phyloP scores from a whole-genome alignment of 2,888 invertebrate genomes.

The Syrista parreyssii region DNA sequence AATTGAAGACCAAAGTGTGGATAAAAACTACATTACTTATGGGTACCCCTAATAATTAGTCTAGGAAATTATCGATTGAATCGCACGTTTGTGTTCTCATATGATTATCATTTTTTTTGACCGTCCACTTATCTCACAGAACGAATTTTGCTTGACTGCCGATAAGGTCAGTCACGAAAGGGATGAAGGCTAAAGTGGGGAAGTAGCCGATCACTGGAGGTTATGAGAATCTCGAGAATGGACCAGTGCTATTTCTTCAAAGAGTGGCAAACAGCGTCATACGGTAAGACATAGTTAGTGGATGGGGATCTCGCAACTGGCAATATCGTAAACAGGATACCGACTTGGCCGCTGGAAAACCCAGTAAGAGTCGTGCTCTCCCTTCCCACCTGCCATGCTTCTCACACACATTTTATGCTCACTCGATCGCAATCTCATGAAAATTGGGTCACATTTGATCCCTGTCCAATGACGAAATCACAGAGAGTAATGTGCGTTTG shows the following conservation, averaged over 20 bases:
- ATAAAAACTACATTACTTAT: too few relatives aligned
- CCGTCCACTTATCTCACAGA: too few relatives aligned
- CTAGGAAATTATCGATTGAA: too few relatives aligned
- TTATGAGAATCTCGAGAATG: neutral
- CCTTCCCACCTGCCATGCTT: slow-evolving; percentile 35
- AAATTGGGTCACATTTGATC: slow-evolving; percentile 37
- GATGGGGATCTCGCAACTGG: slow-evolving; percentile 7
- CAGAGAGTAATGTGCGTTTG: too few relatives aligned
- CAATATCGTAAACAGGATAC: slow-evolving; percentile 47
- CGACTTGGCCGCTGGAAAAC: slow-evolving; percentile 32
- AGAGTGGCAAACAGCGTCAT: slow-evolving; percentile 28
- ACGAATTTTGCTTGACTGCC: too few relatives aligned
- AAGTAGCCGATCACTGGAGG: too few relatives aligned
- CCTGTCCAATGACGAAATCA: neutral
- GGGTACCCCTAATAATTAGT: too few relatives aligned
- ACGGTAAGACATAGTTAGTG: slow-evolving; percentile 32
- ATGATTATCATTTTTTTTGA: too few relatives aligned
- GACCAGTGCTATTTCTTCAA: slow-evolving; percentile 4
- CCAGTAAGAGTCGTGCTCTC: slow-evolving; percentile 21
- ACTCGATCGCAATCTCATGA: slow-evolving; percentile 42
- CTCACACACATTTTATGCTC: slow-evolving; percentile 34
- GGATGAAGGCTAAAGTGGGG: too few relatives aligned
- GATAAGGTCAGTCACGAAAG: too few relatives aligned
- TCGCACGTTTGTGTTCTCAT: too few relatives aligned
- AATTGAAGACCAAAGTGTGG: too few relatives aligned